Percentiles rank a stretch among this genome's conserved stretches.
Conservation (phyloP, 30 jellyfish, hydroid and myxozoan genomes). For the Cassiopea xamachana region DNA sequence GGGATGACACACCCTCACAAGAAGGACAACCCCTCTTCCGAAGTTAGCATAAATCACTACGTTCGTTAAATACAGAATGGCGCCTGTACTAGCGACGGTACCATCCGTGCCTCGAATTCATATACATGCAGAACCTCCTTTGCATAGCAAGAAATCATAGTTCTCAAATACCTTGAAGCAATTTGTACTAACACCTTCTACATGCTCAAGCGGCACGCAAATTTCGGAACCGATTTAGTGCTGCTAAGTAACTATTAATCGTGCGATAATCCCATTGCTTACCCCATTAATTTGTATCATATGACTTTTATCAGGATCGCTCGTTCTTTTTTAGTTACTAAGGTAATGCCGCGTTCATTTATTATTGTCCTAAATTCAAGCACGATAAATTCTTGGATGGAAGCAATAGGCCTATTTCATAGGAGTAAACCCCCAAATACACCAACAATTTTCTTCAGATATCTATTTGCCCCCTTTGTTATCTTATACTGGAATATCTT, state of each 20-base stretch:
- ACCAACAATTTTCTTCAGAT: too few species aligned
- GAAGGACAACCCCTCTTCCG: too few species aligned
- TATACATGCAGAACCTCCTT: not conserved
- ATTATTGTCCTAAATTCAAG: not conserved
- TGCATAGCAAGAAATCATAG: too few species aligned
- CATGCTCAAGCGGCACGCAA: not conserved
- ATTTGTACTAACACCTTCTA: not conserved
- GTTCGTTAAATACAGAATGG: not conserved
- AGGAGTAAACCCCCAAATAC: too few species aligned
- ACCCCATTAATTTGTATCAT: not conserved
- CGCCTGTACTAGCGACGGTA: not conserved
- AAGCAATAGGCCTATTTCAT: too few species aligned
- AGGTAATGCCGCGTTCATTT: not conserved
- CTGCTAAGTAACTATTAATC: not conserved
- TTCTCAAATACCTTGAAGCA: not conserved
- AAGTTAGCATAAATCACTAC: too few species aligned
- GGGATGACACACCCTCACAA: too few species aligned
- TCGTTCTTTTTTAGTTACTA: not conserved
- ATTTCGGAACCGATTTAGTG: not conserved
- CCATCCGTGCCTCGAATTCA: not conserved
- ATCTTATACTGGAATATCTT: too few species aligned
- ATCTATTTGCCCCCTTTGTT: too few species aligned
- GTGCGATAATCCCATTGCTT: not conserved
- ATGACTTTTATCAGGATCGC: not conserved
- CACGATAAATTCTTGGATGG: not conserved